Evolutionary conservation across 2,113 vertebrate species (phyloP), one percentile per base, ranked within the genome.

Genomic region (Coryphaenoides rupestris): DNA sequence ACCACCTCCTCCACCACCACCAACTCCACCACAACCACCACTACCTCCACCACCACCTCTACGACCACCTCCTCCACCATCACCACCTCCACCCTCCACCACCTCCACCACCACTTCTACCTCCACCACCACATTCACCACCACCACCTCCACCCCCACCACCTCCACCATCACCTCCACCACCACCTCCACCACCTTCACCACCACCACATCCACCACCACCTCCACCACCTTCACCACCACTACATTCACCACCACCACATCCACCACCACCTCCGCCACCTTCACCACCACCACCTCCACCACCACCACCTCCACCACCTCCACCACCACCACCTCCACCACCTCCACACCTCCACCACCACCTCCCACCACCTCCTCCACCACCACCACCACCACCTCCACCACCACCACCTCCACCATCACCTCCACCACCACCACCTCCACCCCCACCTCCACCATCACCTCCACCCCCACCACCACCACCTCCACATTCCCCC

Each of bases 171-270:
- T 19, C 19, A 19, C 69, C 6, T n/a, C n/a, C n/a, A 60, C 24
- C 68, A 55, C 60, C 70, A 55, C 64, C 67, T 45, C 60, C 59
- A 52, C 55, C 78, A 74, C 71, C 70, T 46, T 46, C 69, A 6
- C 72, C 68, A 68, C 61, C 74, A 82, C 71, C 72, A 28, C 75
- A 73, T 81, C 82, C 79, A 50, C 77, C 82, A 73, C 73, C 74
- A 15, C 26, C 52, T 22, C 45, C 19, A 21, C 19, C 53, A 6
- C 14, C 69, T 66, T 45, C 76, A 68, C 78, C 68, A 73, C n/a
- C n/a, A n/a, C n/a, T n/a, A n/a, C n/a, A n/a, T n/a, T n/a, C n/a
- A n/a, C n/a, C n/a, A n/a, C n/a, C n/a, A n/a, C n/a, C 84, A 79
- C 75, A 80, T 83, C 80, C 77, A 79, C 83, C 80, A 73, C 21